These are phyloP conservation scores for Sweltsa coloradensis DNA, from an alignment of 1,140 invertebrate species.

Conservation along the genomic window DNA sequence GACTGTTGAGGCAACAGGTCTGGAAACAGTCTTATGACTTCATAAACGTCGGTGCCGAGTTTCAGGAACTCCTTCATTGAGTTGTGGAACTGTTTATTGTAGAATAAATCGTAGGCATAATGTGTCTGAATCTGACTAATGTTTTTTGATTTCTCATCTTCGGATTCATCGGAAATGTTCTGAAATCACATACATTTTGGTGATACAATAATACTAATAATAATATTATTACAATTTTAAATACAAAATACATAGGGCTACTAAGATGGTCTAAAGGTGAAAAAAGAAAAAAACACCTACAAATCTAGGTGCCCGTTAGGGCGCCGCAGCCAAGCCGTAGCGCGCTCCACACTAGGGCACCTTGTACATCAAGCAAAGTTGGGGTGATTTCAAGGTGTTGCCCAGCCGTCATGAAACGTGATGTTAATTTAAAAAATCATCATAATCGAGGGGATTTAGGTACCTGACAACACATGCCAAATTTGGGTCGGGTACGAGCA, in stretches of 20 bases:
- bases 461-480: no score
- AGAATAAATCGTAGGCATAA: constrained; percentile 83
- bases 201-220: constrained; percentile 22
- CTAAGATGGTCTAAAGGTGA: no score
- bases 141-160: constrained; percentile 66
- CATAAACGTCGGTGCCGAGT: constrained; percentile 82
- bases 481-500: no score
- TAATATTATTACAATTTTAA: not conserved
- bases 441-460: no score
- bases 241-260: not conserved
- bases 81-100: constrained; percentile 72
- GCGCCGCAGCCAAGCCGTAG: no score
- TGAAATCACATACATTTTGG: no score
- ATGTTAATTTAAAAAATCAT: no score
- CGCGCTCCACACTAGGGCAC: no score
- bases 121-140: constrained; percentile 80
- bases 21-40: constrained; percentile 89
- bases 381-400: no score
- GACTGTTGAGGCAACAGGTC: constrained; percentile 64
- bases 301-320: no score
- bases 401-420: no score
- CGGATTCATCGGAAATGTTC: constrained; percentile 71
- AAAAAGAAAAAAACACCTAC: constrained; percentile 1
- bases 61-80: constrained; percentile 86
- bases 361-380: no score